Conservation (phyloP, 2,888 invertebrate genomes). For the Gasteruption jaculator region DNA sequence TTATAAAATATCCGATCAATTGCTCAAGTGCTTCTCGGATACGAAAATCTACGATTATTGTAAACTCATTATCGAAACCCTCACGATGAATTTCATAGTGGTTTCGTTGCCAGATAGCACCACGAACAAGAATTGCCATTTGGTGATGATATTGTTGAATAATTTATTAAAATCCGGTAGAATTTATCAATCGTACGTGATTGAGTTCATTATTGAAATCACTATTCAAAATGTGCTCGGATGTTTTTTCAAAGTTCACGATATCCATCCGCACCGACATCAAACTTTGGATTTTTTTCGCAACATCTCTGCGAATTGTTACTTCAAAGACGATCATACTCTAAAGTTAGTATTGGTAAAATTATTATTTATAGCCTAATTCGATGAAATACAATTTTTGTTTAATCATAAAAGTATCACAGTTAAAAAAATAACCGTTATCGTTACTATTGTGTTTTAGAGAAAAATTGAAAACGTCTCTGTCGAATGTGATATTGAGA, state of each 20-base stretch:
- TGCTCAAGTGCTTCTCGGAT: slow-evolving; percentile 40
- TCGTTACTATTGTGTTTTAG: slow-evolving; percentile 26
- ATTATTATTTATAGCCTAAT: slow-evolving; percentile 6
- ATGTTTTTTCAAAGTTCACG: slow-evolving; percentile 43
- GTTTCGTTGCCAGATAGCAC: slow-evolving; percentile 33
- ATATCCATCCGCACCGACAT: slow-evolving; percentile 41
- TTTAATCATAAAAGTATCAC: slow-evolving; percentile 7
- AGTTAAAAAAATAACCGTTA: neutral
- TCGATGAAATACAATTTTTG: slow-evolving; percentile 5
- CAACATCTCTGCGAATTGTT: slow-evolving; percentile 30
- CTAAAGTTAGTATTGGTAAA: slow-evolving; percentile 34
- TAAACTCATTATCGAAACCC: slow-evolving; percentile 34
- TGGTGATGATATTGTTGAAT: slow-evolving; percentile 41
- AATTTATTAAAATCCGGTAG: slow-evolving; percentile 33
- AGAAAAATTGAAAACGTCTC: slow-evolving; percentile 29
- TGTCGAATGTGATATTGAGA: slow-evolving; percentile 29
- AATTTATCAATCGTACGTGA: slow-evolving; percentile 27
- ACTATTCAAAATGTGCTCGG: slow-evolving; percentile 34
- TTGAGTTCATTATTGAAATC: slow-evolving; percentile 34
- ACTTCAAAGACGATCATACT: slow-evolving; percentile 31
- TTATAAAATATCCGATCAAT: slow-evolving; percentile 35
- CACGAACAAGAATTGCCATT: slow-evolving; percentile 40
- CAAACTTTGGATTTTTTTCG: slow-evolving; percentile 38
- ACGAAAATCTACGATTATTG: slow-evolving; percentile 32
- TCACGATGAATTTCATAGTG: slow-evolving; percentile 36